Conservation (phyloP, 1,140 invertebrate species). For the Akabosia matsudoensis region DNA sequence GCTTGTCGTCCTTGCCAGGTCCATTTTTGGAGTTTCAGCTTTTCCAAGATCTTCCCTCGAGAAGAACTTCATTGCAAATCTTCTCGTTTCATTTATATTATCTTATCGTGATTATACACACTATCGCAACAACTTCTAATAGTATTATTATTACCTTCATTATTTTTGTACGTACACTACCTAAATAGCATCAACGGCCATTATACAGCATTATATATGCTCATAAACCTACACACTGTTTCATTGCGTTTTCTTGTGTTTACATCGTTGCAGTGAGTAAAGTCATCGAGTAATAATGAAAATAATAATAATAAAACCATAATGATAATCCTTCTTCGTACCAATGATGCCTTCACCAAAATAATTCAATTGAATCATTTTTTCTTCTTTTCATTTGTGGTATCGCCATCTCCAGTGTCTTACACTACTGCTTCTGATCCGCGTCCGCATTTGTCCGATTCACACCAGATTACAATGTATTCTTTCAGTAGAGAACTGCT, state of each 20-base stretch:
- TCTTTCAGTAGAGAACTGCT: background rate
- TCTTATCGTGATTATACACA: conserved; percentile 19
- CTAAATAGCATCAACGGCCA: background rate
- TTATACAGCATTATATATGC: background rate
- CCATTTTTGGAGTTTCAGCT: conserved; percentile 26
- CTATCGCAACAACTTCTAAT: background rate
- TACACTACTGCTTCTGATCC: background rate
- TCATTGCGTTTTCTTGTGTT: background rate
- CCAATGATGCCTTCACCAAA: conserved; percentile 15
- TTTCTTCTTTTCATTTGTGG: too few relatives aligned
- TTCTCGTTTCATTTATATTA: conserved; percentile 18
- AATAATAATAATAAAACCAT: background rate
- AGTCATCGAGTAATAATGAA: background rate
- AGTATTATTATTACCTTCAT: conserved; percentile 17
- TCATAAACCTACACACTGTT: background rate
- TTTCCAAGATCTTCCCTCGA: conserved; percentile 19
- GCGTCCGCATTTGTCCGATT: background rate
- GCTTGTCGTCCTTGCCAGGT: conserved; percentile 26
- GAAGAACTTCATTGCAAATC: conserved; percentile 19
- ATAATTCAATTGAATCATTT: background rate
- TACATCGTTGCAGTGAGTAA: background rate
- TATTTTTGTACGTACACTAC: background rate
- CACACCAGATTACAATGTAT: conserved; percentile 15
- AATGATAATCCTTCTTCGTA: background rate
- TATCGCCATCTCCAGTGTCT: background rate